Evolutionary conservation across 2,113 vertebrate species (phyloP).

Genomic region (Coptodon bakossiorum): DNA sequence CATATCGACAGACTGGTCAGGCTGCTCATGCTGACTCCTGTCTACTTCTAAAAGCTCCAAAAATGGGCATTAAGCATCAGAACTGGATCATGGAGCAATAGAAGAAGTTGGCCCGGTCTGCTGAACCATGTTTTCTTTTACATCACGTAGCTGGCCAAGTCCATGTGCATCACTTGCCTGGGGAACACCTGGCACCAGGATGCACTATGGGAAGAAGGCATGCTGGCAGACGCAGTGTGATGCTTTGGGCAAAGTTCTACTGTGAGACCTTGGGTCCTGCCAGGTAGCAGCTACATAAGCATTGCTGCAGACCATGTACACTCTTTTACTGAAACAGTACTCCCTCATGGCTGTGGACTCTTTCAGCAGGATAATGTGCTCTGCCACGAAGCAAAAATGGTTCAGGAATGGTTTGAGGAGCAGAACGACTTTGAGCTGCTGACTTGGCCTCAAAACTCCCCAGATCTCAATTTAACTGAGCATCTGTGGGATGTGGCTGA

Average conservation of each 20-base stretch:
- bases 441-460: background rate
- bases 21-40: background rate
- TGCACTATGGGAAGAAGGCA: background rate
- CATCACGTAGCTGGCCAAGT: background rate
- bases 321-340: background rate
- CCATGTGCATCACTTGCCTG: background rate
- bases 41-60: background rate
- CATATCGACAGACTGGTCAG: background rate
- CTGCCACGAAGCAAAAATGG: background rate
- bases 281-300: background rate
- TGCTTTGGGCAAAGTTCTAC: background rate
- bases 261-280: background rate
- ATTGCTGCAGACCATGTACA: background rate
- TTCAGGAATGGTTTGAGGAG: background rate
- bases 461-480: background rate
- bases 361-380: background rate
- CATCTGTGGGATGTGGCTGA: background rate
- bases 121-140: background rate
- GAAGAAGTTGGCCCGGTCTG: background rate
- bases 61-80: background rate
- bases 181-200: background rate
- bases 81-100: background rate
- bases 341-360: background rate
- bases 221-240: background rate
- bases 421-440: background rate